Evolutionary conservation across 2,113 vertebrate species (phyloP), one percentile per base, ranked within the genome.

Genomic region (Osmerus eperlanus): DNA sequence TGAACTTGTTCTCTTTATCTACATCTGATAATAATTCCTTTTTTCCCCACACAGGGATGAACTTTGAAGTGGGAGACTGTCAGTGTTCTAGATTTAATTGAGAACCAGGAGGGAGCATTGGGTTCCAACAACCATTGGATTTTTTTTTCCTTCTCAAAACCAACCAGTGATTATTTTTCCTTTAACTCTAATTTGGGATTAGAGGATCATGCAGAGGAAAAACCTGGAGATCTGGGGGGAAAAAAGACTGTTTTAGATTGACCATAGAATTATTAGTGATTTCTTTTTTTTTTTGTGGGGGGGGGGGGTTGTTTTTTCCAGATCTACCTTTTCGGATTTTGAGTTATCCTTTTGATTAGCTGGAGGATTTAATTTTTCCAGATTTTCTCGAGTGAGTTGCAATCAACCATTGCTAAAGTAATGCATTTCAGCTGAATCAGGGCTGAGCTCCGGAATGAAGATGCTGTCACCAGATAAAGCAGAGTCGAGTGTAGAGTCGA

Each of bases 41-140:
- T 76, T 89, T 89, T 82, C 91, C 86, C 87, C 81, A 83, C 78
- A 29, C 91, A 99, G 97, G 94, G 96, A 99, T 92, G 97, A 98
- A 95, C 93, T 99, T 81, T 99, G 94, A 98, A 93, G 83, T 85
- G 68, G 84, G 84, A 79, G 78, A 77, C 80, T 28, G 72, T 80
- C 83, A 79, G 83, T 85, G 76, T 84, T 78, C 73, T 83, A 87
- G 82, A 73, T 86, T 86, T 78, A 71, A 78, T 76, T 87, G 79
- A 81, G 72, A 87, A 78, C 79, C 83, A 72, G 74, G 79, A 93
- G 70, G 72, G 85, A 71, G 91, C 88, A 90, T 89, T 84, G 91
- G 94, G 90, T 92, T 87, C 65, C 70, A 55, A 73, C 78, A 74
- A 74, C 76, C 74, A 81, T 74, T 74, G 79, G 70, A 75, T 74